Conservation (phyloP, 2,113 vertebrate species). For the Planiliza haematocheilus region DNA sequence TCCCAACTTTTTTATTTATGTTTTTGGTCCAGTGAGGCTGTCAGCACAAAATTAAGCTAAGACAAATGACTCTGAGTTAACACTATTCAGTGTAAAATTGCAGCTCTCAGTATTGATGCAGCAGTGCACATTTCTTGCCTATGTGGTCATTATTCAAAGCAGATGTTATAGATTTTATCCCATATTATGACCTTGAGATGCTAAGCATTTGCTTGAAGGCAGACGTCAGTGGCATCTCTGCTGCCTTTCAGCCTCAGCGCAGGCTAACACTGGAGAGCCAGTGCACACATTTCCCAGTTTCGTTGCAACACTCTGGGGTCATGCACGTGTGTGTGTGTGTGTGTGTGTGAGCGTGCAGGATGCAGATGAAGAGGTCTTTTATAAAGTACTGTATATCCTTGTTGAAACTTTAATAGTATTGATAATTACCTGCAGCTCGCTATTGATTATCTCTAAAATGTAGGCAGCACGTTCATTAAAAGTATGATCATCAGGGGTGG, state of each 20-base stretch:
- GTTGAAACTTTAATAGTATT: slow-evolving; percentile 67
- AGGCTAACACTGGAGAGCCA: slow-evolving; percentile 22
- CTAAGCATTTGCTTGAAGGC: slow-evolving; percentile 70
- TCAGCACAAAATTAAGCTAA: slow-evolving; percentile 70
- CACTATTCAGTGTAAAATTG: slow-evolving; percentile 66
- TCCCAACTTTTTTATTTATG: slow-evolving; percentile 24
- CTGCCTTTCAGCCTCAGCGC: slow-evolving; percentile 57
- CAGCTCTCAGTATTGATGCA: slow-evolving; percentile 68
- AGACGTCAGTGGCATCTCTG: slow-evolving; percentile 76
- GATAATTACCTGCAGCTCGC: slow-evolving; percentile 64
- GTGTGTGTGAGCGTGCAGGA: slow-evolving; percentile 17
- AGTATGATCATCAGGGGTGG: slow-evolving; percentile 42
- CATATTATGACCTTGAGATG: slow-evolving; percentile 80
- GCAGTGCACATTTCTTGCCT: slow-evolving; percentile 76
- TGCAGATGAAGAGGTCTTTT: slow-evolving; percentile 60
- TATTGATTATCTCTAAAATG: slow-evolving; percentile 69
- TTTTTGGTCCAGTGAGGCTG: slow-evolving; percentile 61
- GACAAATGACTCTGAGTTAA: slow-evolving; percentile 68
- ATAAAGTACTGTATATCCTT: slow-evolving; percentile 46
- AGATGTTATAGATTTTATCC: slow-evolving; percentile 81
- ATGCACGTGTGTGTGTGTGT: slow-evolving; percentile 8
- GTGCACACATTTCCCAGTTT: slow-evolving; percentile 44
- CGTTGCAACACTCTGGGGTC: slow-evolving; percentile 15
- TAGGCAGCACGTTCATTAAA: slow-evolving; percentile 35
- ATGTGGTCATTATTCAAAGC: slow-evolving; percentile 82